A percentile compares a stretch with the other conserved stretches of the same genome.
These are phyloP conservation scores for Oncorhynchus masou DNA, from an alignment of 2,113 vertebrate genomes.

Conservation along the genomic window DNA sequence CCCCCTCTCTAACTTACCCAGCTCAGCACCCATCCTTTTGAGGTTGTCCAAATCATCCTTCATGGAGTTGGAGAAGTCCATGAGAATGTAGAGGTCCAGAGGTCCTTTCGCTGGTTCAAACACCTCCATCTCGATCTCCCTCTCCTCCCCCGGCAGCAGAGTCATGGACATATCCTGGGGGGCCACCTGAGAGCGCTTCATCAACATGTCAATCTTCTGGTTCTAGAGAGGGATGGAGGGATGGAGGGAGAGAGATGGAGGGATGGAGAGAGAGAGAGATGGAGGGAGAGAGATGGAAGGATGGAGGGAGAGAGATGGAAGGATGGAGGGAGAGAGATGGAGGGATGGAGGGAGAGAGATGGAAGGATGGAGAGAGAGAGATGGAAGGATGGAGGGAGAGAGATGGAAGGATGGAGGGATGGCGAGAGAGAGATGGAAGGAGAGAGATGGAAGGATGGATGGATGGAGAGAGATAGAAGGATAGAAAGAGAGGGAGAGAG, in stretches of 20 bases:
- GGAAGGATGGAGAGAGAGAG: no score
- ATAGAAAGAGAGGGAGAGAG: no score
- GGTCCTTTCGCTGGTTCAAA: conserved; percentile 87
- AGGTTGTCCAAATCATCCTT: conserved; percentile 90
- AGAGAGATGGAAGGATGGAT: no score
- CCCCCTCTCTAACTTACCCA: conserved; percentile 72
- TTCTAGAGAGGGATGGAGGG: conserved; percentile 32
- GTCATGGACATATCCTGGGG: conserved; percentile 78
- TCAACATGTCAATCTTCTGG: conserved; percentile 30
- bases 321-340: no score
- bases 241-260: background rate
- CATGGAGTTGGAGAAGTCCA: conserved; percentile 99
- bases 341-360: no score
- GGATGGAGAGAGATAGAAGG: no score
- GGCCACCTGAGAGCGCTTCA: conserved; percentile 80
- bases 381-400: no score
- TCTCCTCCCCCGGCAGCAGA: conserved; percentile 85
- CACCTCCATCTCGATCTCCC: conserved; percentile 77
- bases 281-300: no score
- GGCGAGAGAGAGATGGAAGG: no score
- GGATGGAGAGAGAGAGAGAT: background rate
- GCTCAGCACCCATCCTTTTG: conserved; percentile 84
- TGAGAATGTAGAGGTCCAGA: conserved; percentile 96
- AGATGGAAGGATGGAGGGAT: no score
- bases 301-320: no score